Conservation (phyloP, 2,888 invertebrate genomes). For the Drosophila melanosoma region DNA sequence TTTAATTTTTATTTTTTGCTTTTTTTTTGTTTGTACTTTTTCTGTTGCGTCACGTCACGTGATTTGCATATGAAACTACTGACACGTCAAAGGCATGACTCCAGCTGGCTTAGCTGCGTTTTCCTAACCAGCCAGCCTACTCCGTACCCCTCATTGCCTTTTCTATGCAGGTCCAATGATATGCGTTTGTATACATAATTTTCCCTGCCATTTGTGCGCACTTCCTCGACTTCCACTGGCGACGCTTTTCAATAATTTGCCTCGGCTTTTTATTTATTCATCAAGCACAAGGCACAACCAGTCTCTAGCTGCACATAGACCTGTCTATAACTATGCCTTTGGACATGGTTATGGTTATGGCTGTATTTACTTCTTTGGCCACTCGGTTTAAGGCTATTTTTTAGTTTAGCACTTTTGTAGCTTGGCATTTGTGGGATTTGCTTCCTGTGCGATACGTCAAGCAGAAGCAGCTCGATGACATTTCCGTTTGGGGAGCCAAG, state of each 20-base stretch:
- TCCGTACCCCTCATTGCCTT: not conserved
- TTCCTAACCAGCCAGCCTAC: not conserved
- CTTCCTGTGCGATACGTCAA: slow-evolving; percentile 53
- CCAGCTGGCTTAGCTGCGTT: not conserved
- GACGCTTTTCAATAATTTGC: slow-evolving; percentile 53
- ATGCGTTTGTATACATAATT: slow-evolving; percentile 53
- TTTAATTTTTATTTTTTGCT: slow-evolving; percentile 3
- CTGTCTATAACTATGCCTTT: slow-evolving; percentile 19
- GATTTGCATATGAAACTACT: slow-evolving; percentile 72
- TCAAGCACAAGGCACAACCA: slow-evolving; percentile 42
- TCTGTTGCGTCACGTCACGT: slow-evolving; percentile 56
- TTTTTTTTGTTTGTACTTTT: slow-evolving; percentile 22
- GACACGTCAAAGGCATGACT: slow-evolving; percentile 38
- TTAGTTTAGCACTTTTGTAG: slow-evolving; percentile 29
- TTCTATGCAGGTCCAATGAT: slow-evolving; percentile 1
- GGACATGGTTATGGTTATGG: slow-evolving; percentile 24
- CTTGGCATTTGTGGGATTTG: slow-evolving; percentile 59
- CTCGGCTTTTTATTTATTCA: slow-evolving; percentile 64
- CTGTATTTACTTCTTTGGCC: slow-evolving; percentile 2
- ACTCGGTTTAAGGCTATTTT: slow-evolving; percentile 11
- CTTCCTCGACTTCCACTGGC: slow-evolving; percentile 61
- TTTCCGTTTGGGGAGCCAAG: slow-evolving; percentile 40
- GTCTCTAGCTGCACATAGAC: slow-evolving; percentile 44
- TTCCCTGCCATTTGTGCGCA: slow-evolving; percentile 59
- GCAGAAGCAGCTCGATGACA: slow-evolving; percentile 36